A percentile compares a stretch with the other conserved stretches of the same genome.
These are phyloP conservation scores for Proctacanthus coquilletti DNA, from an alignment of 1,140 invertebrate genomes.

Conservation along the genomic window DNA sequence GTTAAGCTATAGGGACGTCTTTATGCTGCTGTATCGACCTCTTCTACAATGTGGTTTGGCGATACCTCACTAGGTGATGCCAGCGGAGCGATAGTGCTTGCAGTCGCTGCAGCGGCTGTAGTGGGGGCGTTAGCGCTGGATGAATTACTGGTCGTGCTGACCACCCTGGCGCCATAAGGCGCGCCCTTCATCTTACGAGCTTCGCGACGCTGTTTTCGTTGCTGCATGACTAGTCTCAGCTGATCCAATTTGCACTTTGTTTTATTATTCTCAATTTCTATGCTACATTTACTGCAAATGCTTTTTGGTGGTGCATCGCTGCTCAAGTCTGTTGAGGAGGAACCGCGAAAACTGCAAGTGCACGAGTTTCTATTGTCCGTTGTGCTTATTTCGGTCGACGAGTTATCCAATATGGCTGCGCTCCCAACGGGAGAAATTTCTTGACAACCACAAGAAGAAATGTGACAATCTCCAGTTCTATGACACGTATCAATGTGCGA, in stretches of 20 bases:
- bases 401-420: no score
- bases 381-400: constrained; percentile 4
- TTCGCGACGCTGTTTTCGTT: constrained; percentile 62
- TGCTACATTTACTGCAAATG: constrained; percentile 31
- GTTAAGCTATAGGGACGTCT: no score
- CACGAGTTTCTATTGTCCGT: constrained; percentile 3
- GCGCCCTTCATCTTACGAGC: constrained; percentile 57
- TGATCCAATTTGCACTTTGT: constrained; percentile 75
- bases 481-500: no score
- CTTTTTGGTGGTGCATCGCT: not conserved
- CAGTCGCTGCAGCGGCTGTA: constrained; percentile 3
- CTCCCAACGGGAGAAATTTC: no score
- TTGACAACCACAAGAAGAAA: no score
- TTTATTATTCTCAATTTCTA: constrained; percentile 55
- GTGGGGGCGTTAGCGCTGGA: not conserved
- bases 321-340: not conserved
- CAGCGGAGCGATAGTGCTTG: not conserved
- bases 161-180: constrained; percentile 43
- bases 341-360: constrained; percentile 6
- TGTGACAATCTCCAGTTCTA: no score
- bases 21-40: constrained; percentile 28
- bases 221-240: constrained; percentile 72
- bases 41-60: constrained; percentile 28
- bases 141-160: not conserved
- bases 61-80: constrained; percentile 20